Evolutionary conservation across 2,113 vertebrate species (phyloP).

Genomic region (Indicator indicator): DNA sequence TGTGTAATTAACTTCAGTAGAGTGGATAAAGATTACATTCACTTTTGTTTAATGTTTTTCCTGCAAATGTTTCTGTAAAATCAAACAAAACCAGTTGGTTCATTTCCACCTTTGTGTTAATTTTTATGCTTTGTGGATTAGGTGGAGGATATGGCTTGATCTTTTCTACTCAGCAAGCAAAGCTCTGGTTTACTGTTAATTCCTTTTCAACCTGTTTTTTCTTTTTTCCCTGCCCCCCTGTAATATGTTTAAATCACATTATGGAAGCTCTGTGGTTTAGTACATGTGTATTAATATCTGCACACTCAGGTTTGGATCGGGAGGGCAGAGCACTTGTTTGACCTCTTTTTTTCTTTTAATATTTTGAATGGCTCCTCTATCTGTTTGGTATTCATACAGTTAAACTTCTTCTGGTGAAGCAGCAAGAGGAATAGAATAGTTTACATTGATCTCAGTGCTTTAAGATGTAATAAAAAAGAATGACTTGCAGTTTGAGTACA

Average conservation of each 20-base stretch:
- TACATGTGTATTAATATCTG: rapidly evolving
- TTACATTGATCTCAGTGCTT: slow-evolving; percentile 28
- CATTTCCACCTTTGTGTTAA: not conserved
- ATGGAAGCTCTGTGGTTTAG: not conserved
- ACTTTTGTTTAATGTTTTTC: not conserved
- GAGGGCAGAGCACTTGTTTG: not conserved
- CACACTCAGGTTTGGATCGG: not conserved
- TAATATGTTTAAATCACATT: not conserved
- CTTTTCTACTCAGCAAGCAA: not conserved
- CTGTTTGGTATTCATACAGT: not conserved
- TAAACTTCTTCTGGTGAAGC: not conserved
- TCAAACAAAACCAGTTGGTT: not conserved
- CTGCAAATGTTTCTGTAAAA: not conserved
- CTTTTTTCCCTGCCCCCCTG: no score
- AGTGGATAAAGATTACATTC: not conserved
- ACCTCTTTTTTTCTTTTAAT: not conserved
- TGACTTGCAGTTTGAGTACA: slow-evolving; percentile 26
- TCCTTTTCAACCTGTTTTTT: not conserved
- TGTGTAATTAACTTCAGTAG: not conserved
- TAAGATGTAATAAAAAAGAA: slow-evolving; percentile 19
- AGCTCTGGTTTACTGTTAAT: not conserved
- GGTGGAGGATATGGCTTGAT: not conserved
- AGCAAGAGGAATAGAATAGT: not conserved
- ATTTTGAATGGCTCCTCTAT: not conserved
- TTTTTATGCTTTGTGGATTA: not conserved